Percentiles rank a stretch among this genome's conserved stretches.
Conservation (phyloP, 2,113 vertebrate species). For the Mirza zaza region DNA sequence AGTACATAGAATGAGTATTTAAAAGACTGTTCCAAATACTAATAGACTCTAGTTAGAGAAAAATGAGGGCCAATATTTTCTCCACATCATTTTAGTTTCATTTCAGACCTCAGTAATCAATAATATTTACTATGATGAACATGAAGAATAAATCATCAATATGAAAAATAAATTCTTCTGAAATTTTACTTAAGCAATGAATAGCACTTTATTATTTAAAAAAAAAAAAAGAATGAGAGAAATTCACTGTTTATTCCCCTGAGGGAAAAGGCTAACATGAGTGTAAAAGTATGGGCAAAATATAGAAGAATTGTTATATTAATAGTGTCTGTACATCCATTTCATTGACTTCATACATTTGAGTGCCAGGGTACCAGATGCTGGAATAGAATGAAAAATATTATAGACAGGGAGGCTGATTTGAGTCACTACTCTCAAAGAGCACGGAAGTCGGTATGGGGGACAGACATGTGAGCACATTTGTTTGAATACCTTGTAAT, state of each 20-base stretch:
- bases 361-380: background rate
- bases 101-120: background rate
- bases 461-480: background rate
- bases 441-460: background rate
- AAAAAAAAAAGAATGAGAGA: background rate
- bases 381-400: background rate
- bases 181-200: slow-evolving; percentile 29
- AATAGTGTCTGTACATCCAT: background rate
- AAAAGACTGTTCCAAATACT: background rate
- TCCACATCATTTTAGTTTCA: background rate
- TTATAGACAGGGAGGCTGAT: background rate
- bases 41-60: background rate
- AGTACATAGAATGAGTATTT: background rate
- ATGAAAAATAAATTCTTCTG: slow-evolving; percentile 23
- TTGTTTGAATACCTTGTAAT: background rate
- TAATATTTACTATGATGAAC: background rate
- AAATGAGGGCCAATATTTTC: background rate
- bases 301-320: background rate
- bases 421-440: background rate
- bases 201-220: background rate
- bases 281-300: background rate
- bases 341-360: background rate
- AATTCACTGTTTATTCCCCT: background rate
- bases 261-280: background rate
- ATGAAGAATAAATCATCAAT: background rate